Base-by-base conservation (phyloP, 2,888 invertebrate genomes). In the Conomelus anceps region DNA sequence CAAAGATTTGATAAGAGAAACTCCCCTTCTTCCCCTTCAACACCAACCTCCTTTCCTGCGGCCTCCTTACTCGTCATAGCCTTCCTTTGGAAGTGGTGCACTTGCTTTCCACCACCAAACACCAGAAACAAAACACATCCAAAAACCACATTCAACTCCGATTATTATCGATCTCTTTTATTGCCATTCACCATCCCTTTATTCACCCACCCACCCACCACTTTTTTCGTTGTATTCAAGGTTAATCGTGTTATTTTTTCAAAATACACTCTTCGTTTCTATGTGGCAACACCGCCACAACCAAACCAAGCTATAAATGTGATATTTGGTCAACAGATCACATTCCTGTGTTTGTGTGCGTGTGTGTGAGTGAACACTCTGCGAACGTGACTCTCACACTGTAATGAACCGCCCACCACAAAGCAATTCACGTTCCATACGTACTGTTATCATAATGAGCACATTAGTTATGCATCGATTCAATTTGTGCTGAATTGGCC, bases 1-100 rank as follows among this genome's bases (percentile, higher is more conserved):
- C 85, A 89, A 90, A 90, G 90, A 90, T 90, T 89, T 86, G 89
- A 89, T 88, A 90, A 90, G 90, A 85, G 88, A 90, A 84, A 84
- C 23, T 87, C 89, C 86, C 22, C 87, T 86, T 84, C 87, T 88
- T 84, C 84, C 89, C 20, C 86, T 26, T 85, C 34, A 26, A 23
- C 22, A 84, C 24, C 26, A 22, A 41, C 6, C 85, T 29, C 9
- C 87, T 86, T 87, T 26, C 88, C 26, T 86, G 22, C 86, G n/a
- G 17, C 22, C 24, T 86, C 86, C 86, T 86, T 86, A 26, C 86
- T 24, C 24, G 24, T 23, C 22, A 23, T 6, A n/a, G 63, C 20
- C 63, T 20, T 63, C 63, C 20, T 63, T 63, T 63, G 63, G 63
- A 63, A 63, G 63, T 63, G n/a, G 63, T 63, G 63, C 63, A n/a